phyloP scores from a whole-genome alignment of 2,888 invertebrate genomes.

The Itoplectis maculator region DNA sequence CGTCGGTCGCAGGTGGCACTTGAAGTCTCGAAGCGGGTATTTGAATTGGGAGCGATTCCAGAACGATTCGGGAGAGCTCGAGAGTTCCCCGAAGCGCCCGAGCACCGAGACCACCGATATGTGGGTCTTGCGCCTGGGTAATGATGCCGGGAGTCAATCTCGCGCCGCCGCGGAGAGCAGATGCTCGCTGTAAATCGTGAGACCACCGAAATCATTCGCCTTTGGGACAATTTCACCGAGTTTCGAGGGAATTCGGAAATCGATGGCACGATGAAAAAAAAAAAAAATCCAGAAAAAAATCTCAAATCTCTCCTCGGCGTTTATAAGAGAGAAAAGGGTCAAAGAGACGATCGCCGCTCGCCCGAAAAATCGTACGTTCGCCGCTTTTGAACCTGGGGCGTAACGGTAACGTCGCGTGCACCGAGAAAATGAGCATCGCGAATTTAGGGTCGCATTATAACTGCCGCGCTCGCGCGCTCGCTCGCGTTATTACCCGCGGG shows the following conservation, averaged over 20 bases:
- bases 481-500: slow-evolving; percentile 48
- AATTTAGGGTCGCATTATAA: slow-evolving; percentile 64
- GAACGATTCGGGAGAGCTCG: slow-evolving; percentile 28
- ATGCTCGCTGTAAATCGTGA: slow-evolving; percentile 14
- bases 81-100: slow-evolving; percentile 38
- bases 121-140: slow-evolving; percentile 39
- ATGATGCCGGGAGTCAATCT: slow-evolving; percentile 40
- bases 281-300: not conserved
- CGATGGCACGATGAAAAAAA: not conserved
- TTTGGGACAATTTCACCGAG: slow-evolving; percentile 7
- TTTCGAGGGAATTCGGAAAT: not conserved
- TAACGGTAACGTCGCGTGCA: slow-evolving; percentile 66
- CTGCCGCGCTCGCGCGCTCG: slow-evolving; percentile 5
- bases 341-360: not conserved
- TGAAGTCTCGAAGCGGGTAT: not conserved
- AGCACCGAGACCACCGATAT: slow-evolving; percentile 13
- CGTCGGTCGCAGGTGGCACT: slow-evolving; percentile 9
- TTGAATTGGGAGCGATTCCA: slow-evolving; percentile 36
- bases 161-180: slow-evolving; percentile 16
- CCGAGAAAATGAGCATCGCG: slow-evolving; percentile 63
- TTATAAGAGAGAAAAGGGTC: not conserved
- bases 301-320: not conserved
- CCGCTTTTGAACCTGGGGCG: slow-evolving; percentile 34
- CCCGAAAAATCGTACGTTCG: not conserved
- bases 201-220: slow-evolving; percentile 5